These are phyloP conservation scores for Zaprionus taronus DNA, from an alignment of 1,140 invertebrate species.

Conservation along the genomic window DNA sequence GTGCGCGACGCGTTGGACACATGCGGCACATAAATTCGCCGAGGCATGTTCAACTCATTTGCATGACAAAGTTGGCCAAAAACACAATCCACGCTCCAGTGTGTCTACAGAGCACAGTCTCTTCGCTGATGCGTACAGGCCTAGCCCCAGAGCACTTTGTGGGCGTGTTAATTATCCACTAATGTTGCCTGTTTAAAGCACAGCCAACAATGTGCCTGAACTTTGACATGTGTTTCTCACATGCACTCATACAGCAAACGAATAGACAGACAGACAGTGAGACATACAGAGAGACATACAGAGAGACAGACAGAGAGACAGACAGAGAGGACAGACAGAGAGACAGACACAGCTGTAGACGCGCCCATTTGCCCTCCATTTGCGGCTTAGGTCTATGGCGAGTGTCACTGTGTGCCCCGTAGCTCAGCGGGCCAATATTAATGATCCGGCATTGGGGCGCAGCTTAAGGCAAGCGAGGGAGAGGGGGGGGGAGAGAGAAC, in stretches of 20 bases:
- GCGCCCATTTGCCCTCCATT: constrained; percentile 45
- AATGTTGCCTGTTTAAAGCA: constrained; percentile 68
- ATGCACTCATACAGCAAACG: constrained; percentile 21
- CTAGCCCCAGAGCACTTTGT: constrained; percentile 34
- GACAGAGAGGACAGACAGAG: neutral
- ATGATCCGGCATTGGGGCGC: constrained; percentile 48
- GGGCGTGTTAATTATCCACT: constrained; percentile 81
- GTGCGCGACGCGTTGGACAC: constrained; percentile 52
- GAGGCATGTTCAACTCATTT: constrained; percentile 68
- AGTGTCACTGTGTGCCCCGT: constrained; percentile 22
- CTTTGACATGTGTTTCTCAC: constrained; percentile 61
- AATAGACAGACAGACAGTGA: neutral
- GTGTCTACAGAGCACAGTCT: neutral
- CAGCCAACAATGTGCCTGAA: constrained; percentile 42
- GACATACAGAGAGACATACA: neutral
- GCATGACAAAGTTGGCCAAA: constrained; percentile 81
- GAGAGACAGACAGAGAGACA: neutral
- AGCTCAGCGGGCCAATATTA: constrained; percentile 46
- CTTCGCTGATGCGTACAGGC: neutral
- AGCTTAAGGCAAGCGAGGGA: constrained; percentile 25
- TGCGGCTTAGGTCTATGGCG: constrained; percentile 11
- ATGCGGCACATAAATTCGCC: constrained; percentile 64
- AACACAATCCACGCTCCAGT: constrained; percentile 33
- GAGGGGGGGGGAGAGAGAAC: constrained; percentile 1
- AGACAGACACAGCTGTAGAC: constrained; percentile 5